Evolutionary conservation across 2,888 invertebrate genomes (phyloP).

Genomic region (Tiphia femorata): DNA sequence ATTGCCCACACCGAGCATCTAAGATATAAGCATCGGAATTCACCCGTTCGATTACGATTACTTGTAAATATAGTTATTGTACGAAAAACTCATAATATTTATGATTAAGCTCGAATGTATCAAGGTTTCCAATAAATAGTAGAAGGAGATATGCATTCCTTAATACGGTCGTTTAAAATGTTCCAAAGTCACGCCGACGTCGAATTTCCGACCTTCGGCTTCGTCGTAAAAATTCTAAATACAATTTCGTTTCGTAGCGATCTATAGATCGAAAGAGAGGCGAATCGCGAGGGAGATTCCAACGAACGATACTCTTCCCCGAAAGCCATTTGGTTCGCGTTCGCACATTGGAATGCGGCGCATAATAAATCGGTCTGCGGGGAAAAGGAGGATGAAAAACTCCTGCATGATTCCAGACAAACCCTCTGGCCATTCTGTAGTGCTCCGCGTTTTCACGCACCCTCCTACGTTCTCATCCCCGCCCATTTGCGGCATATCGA

Average conservation of each 20-base stretch:
- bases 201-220: too few species aligned
- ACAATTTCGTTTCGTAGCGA: too few species aligned
- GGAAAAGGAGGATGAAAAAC: neutral
- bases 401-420: neutral
- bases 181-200: too few species aligned
- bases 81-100: constrained; percentile 55
- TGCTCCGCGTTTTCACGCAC: neutral
- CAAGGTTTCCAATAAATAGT: constrained; percentile 62
- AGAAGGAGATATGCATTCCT: constrained; percentile 25
- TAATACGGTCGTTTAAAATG: neutral
- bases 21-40: constrained; percentile 31
- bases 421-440: neutral
- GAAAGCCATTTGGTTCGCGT: too few species aligned
- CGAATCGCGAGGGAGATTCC: too few species aligned
- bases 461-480: too few species aligned
- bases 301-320: too few species aligned
- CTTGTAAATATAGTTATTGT: constrained; percentile 62
- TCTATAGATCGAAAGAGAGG: too few species aligned
- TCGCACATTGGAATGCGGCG: neutral
- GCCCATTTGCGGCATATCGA: neutral
- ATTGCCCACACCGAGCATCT: constrained; percentile 1
- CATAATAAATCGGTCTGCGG: too few species aligned
- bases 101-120: constrained; percentile 58
- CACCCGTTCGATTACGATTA: constrained; percentile 48
- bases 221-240: too few species aligned